phyloP scores from a whole-genome alignment of 2,888 invertebrate genomes.

The Tetragnatha montana region DNA sequence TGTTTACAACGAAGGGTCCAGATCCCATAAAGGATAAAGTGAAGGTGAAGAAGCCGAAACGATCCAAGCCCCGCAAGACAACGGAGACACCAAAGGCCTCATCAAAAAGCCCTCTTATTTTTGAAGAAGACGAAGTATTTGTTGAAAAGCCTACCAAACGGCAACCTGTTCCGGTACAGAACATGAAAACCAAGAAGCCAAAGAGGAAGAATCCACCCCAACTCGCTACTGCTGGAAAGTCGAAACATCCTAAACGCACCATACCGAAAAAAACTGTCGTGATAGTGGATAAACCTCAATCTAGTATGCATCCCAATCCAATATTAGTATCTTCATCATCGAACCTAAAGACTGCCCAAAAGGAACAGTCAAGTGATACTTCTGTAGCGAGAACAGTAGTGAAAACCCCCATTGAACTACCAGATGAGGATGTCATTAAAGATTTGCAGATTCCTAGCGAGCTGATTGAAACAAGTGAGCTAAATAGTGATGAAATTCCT shows the following conservation, averaged over 20 bases:
- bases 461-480: neutral
- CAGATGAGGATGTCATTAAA: neutral
- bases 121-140: conserved; percentile 23
- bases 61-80: neutral
- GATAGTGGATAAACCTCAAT: too few relatives aligned
- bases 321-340: too few relatives aligned
- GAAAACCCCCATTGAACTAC: neutral
- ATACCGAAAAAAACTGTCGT: too few relatives aligned
- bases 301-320: too few relatives aligned
- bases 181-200: neutral
- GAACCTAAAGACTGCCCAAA: too few relatives aligned
- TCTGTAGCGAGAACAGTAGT: neutral
- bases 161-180: neutral
- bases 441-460: neutral
- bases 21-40: neutral
- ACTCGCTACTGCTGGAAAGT: too few relatives aligned
- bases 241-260: too few relatives aligned
- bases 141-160: neutral
- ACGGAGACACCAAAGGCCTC: neutral
- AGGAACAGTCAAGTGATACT: neutral
- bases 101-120: neutral
- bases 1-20: conserved; percentile 1
- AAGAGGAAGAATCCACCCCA: neutral
- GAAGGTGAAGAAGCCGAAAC: neutral
- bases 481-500: neutral